Conservation (phyloP, 2,888 invertebrate genomes). For the Drosophila paranaensis region DNA sequence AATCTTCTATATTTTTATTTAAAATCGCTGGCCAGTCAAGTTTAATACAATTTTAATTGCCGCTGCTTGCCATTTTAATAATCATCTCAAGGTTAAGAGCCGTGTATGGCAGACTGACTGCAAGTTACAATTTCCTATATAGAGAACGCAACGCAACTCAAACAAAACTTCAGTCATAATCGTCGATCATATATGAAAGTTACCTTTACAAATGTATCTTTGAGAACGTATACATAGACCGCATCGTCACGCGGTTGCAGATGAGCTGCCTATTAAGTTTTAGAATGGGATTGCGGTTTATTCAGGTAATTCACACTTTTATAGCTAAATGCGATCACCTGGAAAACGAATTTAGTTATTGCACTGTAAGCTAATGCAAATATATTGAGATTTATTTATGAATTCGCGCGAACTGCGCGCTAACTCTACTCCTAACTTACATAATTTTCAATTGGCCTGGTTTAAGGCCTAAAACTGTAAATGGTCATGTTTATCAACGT, state of each 20-base stretch:
- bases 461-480: not conserved
- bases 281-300: slow-evolving; percentile 22
- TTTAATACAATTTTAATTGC: slow-evolving; percentile 66
- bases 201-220: slow-evolving; percentile 24
- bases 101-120: slow-evolving; percentile 29
- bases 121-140: slow-evolving; percentile 10
- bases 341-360: slow-evolving; percentile 13
- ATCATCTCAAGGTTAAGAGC: slow-evolving; percentile 57
- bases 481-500: not conserved
- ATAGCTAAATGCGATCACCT: slow-evolving; percentile 16
- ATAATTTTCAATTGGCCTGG: not conserved
- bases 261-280: slow-evolving; percentile 21
- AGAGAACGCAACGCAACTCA: not conserved
- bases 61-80: slow-evolving; percentile 57
- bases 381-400: slow-evolving; percentile 3
- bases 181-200: not conserved
- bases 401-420: not conserved
- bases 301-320: slow-evolving; percentile 44
- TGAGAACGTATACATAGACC: slow-evolving; percentile 13
- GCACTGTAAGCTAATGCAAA: slow-evolving; percentile 29
- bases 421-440: not conserved
- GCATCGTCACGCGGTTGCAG: slow-evolving; percentile 45
- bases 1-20: slow-evolving; percentile 7
- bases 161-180: slow-evolving; percentile 4
- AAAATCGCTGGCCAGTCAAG: slow-evolving; percentile 18